Conservation (phyloP, 2,113 vertebrate species). For the Panurus biarmicus region DNA sequence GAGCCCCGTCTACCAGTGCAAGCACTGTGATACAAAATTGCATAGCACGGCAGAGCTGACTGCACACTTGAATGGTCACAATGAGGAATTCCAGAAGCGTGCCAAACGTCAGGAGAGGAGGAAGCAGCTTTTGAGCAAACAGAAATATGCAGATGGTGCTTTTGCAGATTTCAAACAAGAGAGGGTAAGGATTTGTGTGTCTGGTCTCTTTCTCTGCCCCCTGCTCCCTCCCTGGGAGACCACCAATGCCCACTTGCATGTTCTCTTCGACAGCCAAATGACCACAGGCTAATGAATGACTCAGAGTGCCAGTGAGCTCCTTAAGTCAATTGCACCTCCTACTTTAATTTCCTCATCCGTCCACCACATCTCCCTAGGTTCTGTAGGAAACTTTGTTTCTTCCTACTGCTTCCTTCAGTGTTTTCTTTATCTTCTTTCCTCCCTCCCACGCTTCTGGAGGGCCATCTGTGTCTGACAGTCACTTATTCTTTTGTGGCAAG, state of each 20-base stretch:
- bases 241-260: constrained; percentile 63
- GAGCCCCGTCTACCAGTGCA: constrained; percentile 86
- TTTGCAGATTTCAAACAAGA: constrained; percentile 82
- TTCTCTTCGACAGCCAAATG: constrained; percentile 66
- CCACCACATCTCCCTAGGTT: not conserved
- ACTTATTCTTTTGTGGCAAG: constrained; percentile 21
- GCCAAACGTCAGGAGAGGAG: constrained; percentile 87
- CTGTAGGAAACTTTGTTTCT: not conserved
- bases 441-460: constrained; percentile 37
- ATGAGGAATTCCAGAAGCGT: constrained; percentile 93
- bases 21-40: constrained; percentile 90
- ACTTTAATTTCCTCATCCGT: constrained; percentile 58
- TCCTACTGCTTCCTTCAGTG: constrained; percentile 7
- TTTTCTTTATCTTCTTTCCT: constrained; percentile 37
- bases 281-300: constrained; percentile 63
- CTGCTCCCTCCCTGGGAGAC: not conserved
- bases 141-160: constrained; percentile 79
- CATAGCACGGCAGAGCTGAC: constrained; percentile 82
- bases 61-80: constrained; percentile 88
- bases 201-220: constrained; percentile 45
- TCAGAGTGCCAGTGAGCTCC: constrained; percentile 64
- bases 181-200: constrained; percentile 78
- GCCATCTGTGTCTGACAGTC: constrained; percentile 26
- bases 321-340: constrained; percentile 65
- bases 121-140: constrained; percentile 88